These are phyloP conservation scores for Keiferia lycopersicella DNA, from an alignment of 2,888 invertebrate genomes.

Conservation along the genomic window DNA sequence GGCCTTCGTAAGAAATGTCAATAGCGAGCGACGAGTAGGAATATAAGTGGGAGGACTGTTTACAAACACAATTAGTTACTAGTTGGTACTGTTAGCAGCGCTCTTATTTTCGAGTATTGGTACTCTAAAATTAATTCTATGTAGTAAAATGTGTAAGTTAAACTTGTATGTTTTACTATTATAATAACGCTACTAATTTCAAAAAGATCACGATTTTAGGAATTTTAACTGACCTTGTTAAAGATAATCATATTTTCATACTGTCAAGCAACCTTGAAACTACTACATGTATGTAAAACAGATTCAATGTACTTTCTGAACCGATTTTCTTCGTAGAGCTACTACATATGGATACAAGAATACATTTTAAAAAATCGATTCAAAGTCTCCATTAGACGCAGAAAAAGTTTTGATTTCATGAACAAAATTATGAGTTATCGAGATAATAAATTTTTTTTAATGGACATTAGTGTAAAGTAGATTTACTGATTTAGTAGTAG, in stretches of 20 bases:
- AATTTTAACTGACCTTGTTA: not conserved
- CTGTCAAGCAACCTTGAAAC: not conserved
- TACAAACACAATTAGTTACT: slow-evolving; percentile 38
- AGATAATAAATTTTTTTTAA: too few relatives aligned
- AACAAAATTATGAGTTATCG: too few relatives aligned
- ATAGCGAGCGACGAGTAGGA: slow-evolving; percentile 57
- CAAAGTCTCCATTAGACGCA: too few relatives aligned
- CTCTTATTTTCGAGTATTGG: not conserved
- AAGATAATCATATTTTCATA: not conserved
- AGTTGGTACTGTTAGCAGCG: slow-evolving; percentile 14
- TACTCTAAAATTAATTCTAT: not conserved
- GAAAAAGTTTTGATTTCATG: too few relatives aligned
- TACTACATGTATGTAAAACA: too few relatives aligned
- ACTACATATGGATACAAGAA: too few relatives aligned
- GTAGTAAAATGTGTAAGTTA: not conserved
- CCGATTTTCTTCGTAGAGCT: too few relatives aligned
- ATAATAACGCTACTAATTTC: not conserved
- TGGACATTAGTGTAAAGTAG: too few relatives aligned
- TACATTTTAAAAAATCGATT: too few relatives aligned
- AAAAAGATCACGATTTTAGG: not conserved
- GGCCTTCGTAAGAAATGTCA: slow-evolving; percentile 78
- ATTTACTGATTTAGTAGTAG: too few relatives aligned
- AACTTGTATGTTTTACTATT: not conserved
- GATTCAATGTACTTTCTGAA: too few relatives aligned
- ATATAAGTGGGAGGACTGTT: slow-evolving; percentile 48